Evolutionary conservation across 2,888 invertebrate genomes (phyloP).

Genomic region (Actias luna): DNA sequence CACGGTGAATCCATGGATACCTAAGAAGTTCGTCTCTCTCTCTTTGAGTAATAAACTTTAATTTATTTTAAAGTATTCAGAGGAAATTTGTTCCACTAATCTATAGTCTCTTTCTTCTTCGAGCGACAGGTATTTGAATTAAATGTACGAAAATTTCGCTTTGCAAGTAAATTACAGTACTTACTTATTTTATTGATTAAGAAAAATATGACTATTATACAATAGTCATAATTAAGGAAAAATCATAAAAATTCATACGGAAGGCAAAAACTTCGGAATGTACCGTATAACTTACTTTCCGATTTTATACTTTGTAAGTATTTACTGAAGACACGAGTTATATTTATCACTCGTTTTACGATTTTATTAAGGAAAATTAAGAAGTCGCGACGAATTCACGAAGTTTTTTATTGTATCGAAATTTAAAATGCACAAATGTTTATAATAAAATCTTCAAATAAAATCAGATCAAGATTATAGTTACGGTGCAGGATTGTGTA

Average conservation of each 20-base stretch:
- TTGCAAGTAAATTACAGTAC: too few relatives aligned
- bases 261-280: neutral
- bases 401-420: neutral
- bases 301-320: neutral
- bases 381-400: neutral
- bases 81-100: too few relatives aligned
- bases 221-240: too few relatives aligned
- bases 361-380: conserved; percentile 5
- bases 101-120: too few relatives aligned
- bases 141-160: too few relatives aligned
- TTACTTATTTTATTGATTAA: too few relatives aligned
- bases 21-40: too few relatives aligned
- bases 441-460: neutral
- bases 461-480: neutral
- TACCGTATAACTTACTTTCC: neutral
- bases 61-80: too few relatives aligned
- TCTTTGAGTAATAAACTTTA: too few relatives aligned
- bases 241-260: neutral
- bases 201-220: too few relatives aligned
- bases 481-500: neutral
- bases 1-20: too few relatives aligned
- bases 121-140: too few relatives aligned
- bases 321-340: conserved; percentile 6
- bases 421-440: neutral
- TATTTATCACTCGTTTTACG: conserved; percentile 9